Evolutionary conservation across 2,113 vertebrate genomes (phyloP), one percentile per base, ranked within the genome.

Genomic region (Ctenodactylus gundi): DNA sequence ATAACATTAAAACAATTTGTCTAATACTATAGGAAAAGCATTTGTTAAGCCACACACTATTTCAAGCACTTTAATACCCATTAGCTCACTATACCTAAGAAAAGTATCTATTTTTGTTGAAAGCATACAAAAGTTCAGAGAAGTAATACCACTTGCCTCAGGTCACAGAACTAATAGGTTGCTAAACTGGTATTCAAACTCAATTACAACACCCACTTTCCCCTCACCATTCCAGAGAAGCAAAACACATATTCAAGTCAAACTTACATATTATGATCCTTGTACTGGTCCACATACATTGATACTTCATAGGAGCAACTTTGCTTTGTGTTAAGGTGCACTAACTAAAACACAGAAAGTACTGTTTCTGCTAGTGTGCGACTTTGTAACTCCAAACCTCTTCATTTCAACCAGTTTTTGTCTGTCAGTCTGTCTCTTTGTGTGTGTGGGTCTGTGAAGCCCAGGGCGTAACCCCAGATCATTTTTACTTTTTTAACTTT

Each of bases 321-420:
- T 95, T 78, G 58, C 51, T 94, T 91, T 88, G 53, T n/a, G 27
- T 44, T 88, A 85, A 94, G 77, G n/a, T 94, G 12, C 34, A 68
- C 57, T 62, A 92, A 86, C 80, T 84, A 67, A 80, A 94, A 94
- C 36, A 95, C 55, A 81, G 91, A 95, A 93, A 77, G 83, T 20
- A 86, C 49, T 88, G 49, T 95, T 95, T 87, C 75, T 89, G 36
- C 53, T 93, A 57, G 60, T 53, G 36, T 70, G 67, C 41, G 65
- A 70, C 27, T 83, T 17, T 1, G 0, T 1, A 29, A 23, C 39
- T 7, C 46, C n/a, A 93, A 36, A 41, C 82, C 34, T 91, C 53
- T 96, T 94, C 67, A 86, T 93, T 87, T 91, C 85, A 90, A 51
- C 36, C n/a, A n/a, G n/a, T n/a, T n/a, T n/a, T n/a, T n/a, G n/a